phyloP scores from a whole-genome alignment of 2,888 invertebrate species.

The Cosmia pyralina region DNA sequence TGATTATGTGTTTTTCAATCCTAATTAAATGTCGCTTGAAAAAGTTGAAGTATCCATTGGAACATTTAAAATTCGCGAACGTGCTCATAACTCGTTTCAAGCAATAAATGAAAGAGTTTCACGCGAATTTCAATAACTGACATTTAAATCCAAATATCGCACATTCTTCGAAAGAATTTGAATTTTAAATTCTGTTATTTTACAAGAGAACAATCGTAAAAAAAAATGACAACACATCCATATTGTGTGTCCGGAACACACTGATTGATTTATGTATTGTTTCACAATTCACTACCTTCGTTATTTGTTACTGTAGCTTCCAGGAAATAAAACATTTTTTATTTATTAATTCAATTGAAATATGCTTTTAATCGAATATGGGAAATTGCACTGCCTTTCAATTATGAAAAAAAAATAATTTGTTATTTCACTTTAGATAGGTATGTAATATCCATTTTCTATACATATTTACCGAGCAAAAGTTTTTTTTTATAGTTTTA shows the following conservation, averaged over 20 bases:
- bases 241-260: conserved; percentile 43
- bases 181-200: conserved; percentile 43
- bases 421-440: background rate
- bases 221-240: conserved; percentile 16
- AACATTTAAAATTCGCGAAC: background rate
- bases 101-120: conserved; percentile 29
- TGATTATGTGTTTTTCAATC: background rate
- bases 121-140: conserved; percentile 31
- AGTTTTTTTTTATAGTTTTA: background rate
- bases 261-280: conserved; percentile 50
- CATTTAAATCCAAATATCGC: conserved; percentile 26
- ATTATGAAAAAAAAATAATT: background rate
- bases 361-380: background rate
- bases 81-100: conserved; percentile 15
- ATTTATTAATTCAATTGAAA: conserved; percentile 13
- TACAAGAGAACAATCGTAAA: conserved; percentile 27
- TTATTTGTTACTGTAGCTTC: conserved; percentile 31
- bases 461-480: background rate
- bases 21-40: background rate
- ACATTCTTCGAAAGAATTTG: conserved; percentile 5
- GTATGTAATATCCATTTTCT: background rate
- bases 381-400: background rate
- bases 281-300: conserved; percentile 49
- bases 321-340: background rate
- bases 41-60: background rate